Conservation (phyloP, 2,113 vertebrate species). For the Macrotis lagotis region DNA sequence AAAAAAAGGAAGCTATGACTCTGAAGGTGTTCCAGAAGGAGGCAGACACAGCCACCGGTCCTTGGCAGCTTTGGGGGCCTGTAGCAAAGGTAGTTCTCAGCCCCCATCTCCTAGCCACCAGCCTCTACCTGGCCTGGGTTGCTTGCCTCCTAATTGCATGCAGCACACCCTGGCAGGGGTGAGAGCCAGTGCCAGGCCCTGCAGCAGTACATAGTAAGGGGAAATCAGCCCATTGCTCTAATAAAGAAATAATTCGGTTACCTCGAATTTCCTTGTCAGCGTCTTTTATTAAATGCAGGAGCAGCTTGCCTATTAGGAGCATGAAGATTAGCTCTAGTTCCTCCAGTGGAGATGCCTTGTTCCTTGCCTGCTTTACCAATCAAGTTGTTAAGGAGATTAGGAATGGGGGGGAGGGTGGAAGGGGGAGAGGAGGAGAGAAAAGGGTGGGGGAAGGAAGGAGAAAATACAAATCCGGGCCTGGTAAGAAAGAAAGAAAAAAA, state of each 20-base stretch:
- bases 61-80: not conserved
- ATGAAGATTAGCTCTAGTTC: rapidly evolving
- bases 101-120: not conserved
- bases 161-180: rapidly evolving
- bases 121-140: not conserved
- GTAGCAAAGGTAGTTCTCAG: too few species aligned
- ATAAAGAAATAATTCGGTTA: slow-evolving; percentile 46
- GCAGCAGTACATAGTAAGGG: rapidly evolving
- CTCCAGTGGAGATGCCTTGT: not conserved
- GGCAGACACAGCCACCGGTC: not conserved
- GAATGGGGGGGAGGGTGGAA: not conserved
- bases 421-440: slow-evolving; percentile 12
- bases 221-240: not conserved
- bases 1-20: not conserved
- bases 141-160: not conserved
- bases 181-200: not conserved
- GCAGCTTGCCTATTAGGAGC: not conserved
- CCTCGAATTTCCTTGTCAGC: slow-evolving; percentile 16
- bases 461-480: not conserved
- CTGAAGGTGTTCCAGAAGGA: not conserved
- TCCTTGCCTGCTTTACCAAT: not conserved
- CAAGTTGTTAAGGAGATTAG: slow-evolving; percentile 66
- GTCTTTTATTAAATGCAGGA: slow-evolving; percentile 39
- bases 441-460: not conserved
- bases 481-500: slow-evolving; percentile 12